Conservation (phyloP, 2,888 invertebrate species). For the Agrotis segetum region DNA sequence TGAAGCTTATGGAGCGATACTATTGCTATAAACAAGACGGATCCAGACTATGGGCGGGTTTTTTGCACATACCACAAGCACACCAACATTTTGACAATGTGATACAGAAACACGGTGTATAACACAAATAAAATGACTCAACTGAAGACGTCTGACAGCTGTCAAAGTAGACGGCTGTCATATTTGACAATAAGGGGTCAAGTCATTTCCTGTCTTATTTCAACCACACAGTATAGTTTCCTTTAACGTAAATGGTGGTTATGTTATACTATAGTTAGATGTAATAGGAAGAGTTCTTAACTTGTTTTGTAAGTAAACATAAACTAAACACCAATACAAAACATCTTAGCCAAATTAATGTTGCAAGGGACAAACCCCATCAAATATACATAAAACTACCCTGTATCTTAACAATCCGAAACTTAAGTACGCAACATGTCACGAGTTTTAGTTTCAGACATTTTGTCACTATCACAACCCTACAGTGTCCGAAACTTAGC, state of each 20-base stretch:
- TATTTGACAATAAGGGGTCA: neutral
- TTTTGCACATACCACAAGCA: too few species aligned
- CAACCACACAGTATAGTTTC: neutral
- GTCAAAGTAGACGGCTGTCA: constrained; percentile 18
- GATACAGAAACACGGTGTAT: too few species aligned
- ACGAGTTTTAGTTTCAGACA: constrained; percentile 61
- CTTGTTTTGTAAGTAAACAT: constrained; percentile 31
- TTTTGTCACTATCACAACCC: constrained; percentile 68
- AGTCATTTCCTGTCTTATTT: neutral
- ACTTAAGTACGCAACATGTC: constrained; percentile 35
- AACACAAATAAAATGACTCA: neutral
- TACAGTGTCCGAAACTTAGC: constrained; percentile 68
- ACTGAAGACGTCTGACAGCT: constrained; percentile 1
- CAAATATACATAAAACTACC: constrained; percentile 60
- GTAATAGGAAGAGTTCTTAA: neutral
- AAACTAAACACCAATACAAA: constrained; percentile 29
- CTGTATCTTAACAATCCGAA: constrained; percentile 40
- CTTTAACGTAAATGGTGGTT: too few species aligned
- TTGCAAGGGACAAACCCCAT: constrained; percentile 41
- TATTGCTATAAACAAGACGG: too few species aligned
- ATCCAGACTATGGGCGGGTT: too few species aligned
- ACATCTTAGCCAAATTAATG: constrained; percentile 54
- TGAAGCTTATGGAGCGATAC: too few species aligned
- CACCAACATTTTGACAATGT: too few species aligned
- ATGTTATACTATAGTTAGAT: too few species aligned